These are phyloP conservation scores for Opisthocomus hoazin DNA, from an alignment of 2,113 vertebrate species.

Conservation along the genomic window DNA sequence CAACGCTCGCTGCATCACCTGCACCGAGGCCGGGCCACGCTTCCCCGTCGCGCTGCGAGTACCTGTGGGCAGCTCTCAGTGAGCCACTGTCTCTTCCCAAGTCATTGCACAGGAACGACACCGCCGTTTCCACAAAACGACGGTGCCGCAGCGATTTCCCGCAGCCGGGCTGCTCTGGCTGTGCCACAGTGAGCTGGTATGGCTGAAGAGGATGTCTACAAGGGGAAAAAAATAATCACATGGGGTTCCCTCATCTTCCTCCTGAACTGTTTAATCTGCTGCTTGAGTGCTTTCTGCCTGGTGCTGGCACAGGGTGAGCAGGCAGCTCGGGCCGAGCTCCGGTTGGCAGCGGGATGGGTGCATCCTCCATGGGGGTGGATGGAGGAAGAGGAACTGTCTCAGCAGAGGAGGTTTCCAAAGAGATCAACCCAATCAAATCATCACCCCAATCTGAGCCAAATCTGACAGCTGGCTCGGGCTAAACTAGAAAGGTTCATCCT, in stretches of 20 bases:
- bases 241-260: background rate
- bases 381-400: background rate
- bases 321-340: accelerated
- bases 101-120: accelerated
- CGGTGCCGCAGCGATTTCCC: background rate
- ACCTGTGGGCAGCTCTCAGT: background rate
- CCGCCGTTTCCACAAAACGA: background rate
- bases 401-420: background rate
- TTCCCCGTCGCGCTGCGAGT: accelerated
- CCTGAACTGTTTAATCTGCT: background rate
- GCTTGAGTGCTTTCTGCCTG: too few species aligned
- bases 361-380: accelerated
- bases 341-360: accelerated
- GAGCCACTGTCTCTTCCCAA: background rate
- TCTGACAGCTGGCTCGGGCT: background rate
- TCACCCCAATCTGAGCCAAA: accelerated
- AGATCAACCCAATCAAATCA: background rate
- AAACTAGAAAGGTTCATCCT: background rate
- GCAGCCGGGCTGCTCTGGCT: background rate
- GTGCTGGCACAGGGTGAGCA: accelerated
- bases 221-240: background rate
- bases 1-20: accelerated
- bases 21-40: background rate
- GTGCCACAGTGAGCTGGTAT: accelerated
- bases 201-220: background rate